These are phyloP conservation scores for Nineta flava DNA, from an alignment of 2,888 invertebrate species.

Conservation along the genomic window DNA sequence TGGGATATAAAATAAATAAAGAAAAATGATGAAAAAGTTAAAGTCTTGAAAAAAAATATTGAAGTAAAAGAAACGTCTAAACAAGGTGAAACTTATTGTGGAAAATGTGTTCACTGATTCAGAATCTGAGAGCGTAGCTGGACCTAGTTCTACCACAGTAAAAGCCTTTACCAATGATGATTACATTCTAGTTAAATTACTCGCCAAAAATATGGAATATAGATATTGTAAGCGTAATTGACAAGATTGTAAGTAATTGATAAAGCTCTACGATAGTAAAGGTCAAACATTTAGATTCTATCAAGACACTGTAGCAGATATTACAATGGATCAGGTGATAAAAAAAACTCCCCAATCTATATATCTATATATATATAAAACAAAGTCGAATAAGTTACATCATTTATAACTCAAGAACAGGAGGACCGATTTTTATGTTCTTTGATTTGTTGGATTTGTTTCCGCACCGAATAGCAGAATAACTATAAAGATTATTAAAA, in stretches of 20 bases:
- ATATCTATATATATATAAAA: too few relatives aligned
- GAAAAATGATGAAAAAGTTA: conserved; percentile 5
- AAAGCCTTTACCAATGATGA: conserved; percentile 1
- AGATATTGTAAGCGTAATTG: conserved; percentile 2
- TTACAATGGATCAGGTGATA: conserved; percentile 5
- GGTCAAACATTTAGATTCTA: conserved; percentile 4
- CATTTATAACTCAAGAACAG: too few relatives aligned
- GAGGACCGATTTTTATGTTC: too few relatives aligned
- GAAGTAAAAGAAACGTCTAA: conserved; percentile 6
- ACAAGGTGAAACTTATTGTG: not conserved
- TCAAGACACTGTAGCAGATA: conserved; percentile 4
- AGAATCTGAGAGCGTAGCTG: conserved; percentile 2
- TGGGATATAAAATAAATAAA: too few relatives aligned
- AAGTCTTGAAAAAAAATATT: not conserved
- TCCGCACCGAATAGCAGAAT: too few relatives aligned
- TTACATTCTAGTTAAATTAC: conserved; percentile 1
- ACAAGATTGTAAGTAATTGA: conserved; percentile 7
- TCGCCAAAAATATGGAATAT: not conserved
- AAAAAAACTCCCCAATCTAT: not conserved
- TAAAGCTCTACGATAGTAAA: conserved; percentile 6
- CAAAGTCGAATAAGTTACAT: too few relatives aligned
- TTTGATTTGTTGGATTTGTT: too few relatives aligned
- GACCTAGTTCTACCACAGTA: not conserved
- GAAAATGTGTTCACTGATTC: conserved; percentile 1
- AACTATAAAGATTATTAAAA: too few relatives aligned